Evolutionary conservation across 2,797 vertebrate genomes (phyloP), one percentile per base, ranked within the genome.

Genomic region (Adelosebastes latens): DNA sequence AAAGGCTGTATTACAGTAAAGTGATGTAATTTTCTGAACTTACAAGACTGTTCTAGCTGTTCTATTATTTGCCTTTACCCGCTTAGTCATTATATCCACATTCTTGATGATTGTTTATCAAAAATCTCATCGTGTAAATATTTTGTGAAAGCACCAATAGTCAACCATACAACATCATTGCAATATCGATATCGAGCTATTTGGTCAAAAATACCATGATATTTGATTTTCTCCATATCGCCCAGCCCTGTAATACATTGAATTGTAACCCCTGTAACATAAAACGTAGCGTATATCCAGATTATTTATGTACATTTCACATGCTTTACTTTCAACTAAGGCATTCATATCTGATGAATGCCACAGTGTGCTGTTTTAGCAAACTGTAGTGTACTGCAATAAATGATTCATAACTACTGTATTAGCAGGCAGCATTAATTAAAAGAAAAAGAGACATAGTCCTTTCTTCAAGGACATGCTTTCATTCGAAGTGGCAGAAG

Each of bases 211-310:
- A 31, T 29, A 31, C 10, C 20, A 29, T 20, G 22, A 32, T 32
- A 61, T 61, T n/a, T 34, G 31, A 32, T n/a, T 2, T 52, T 2
- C 49, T 52, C 49, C 20, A 52, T 52, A 52, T 46, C 42, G 1
- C 16, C 42, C 42, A 46, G 16, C 42, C 16, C 16, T 18, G 16
- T 0, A 25, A 11, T 55, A 55, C 18, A 55, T 3, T 55, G 18
- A 55, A 55, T 6, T 22, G 5, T 22, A 12, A 55, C 52, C 52
- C 52, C 20, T 22, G 52, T 2, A 22, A n/a, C 4, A 53, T 55
- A 22, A n/a, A n/a, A 10, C 20, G 8, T 52, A 1, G 0, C 4
- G 2, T 52, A 0, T 52, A 8, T 52, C 7, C 20, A 0, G 46
- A 52, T 0, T 52, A 52, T 20, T 42, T n/a, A 18, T 49, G 27